Evolutionary conservation across 2,888 invertebrate genomes (phyloP).

Genomic region (Caenorhabditis sp.): DNA sequence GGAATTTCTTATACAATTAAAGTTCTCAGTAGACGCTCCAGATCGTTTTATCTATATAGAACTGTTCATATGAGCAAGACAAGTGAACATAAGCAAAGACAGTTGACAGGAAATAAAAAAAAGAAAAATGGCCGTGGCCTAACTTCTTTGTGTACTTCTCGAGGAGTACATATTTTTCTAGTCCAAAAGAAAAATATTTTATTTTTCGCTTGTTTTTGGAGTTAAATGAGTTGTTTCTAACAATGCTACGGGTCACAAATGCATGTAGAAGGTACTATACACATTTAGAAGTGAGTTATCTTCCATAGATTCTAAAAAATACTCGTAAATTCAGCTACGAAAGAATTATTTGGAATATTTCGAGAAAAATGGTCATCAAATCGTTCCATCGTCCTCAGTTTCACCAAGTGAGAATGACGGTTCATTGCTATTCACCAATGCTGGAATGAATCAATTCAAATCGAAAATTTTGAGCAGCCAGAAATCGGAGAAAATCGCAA

Average conservation of each 20-base stretch:
- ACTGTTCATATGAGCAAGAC: too few species aligned
- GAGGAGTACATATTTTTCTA: too few species aligned
- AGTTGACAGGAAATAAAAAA: too few species aligned
- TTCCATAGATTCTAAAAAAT: neutral
- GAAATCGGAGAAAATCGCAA: conserved; percentile 83
- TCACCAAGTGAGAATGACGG: conserved; percentile 94
- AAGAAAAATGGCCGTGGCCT: too few species aligned
- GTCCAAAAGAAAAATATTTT: too few species aligned
- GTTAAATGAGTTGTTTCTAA: too few species aligned
- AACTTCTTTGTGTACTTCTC: too few species aligned
- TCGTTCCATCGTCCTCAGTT: conserved; percentile 96
- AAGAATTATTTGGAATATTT: conserved; percentile 84
- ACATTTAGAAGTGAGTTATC: conserved; percentile 19
- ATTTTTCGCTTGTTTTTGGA: too few species aligned
- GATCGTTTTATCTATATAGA: too few species aligned
- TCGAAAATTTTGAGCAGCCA: conserved; percentile 94
- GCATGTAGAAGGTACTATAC: conserved; percentile 6
- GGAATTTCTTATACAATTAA: too few species aligned
- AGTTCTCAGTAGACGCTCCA: too few species aligned
- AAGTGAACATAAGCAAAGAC: too few species aligned
- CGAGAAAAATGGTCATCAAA: conserved; percentile 80
- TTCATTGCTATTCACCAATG: conserved; percentile 93
- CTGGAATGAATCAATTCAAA: conserved; percentile 99
- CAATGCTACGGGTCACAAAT: neutral
- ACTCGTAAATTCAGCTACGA: conserved; percentile 28